Evolutionary conservation across 1,140 invertebrate genomes (phyloP).

Genomic region (Nasonia vitripennis): DNA sequence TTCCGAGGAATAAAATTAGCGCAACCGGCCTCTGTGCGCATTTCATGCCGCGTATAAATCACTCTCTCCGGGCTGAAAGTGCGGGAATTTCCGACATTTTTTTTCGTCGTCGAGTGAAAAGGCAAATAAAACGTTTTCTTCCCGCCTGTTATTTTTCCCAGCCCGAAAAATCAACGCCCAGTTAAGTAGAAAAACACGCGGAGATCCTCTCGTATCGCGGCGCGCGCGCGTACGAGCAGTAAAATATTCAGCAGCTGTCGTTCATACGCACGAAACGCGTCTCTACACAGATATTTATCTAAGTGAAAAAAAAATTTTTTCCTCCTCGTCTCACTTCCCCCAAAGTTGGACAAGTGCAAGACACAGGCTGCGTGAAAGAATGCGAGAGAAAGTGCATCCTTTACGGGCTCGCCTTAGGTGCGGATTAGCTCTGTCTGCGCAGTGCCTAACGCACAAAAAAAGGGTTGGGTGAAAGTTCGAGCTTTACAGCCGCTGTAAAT

Average conservation of each 20-base stretch:
- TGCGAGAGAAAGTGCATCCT: constrained; percentile 44
- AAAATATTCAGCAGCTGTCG: constrained; percentile 30
- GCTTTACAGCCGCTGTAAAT: constrained; percentile 51
- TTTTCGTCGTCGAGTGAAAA: background rate
- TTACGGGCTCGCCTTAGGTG: background rate
- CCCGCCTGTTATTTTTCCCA: too few relatives aligned
- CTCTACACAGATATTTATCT: constrained; percentile 1
- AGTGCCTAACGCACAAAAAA: constrained; percentile 22
- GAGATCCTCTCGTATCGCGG: too few relatives aligned
- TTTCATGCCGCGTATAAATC: background rate
- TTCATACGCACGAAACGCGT: constrained; percentile 13
- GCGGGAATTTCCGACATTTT: too few relatives aligned
- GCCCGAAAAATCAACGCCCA: background rate
- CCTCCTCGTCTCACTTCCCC: background rate
- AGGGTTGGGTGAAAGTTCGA: constrained; percentile 52
- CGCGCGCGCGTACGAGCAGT: background rate
- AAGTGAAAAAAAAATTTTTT: background rate
- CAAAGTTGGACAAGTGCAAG: background rate
- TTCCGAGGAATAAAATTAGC: background rate
- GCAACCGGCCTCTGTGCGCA: too few relatives aligned
- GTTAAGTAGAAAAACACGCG: constrained; percentile 1
- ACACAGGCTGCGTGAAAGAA: constrained; percentile 31
- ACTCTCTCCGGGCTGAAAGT: background rate
- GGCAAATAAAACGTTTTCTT: background rate
- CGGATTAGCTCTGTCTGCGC: constrained; percentile 29